A percentile compares a stretch with the other conserved stretches of the same genome.
Conservation (phyloP, 2,113 vertebrate genomes). For the Rhinopomastus cyanomelas region DNA sequence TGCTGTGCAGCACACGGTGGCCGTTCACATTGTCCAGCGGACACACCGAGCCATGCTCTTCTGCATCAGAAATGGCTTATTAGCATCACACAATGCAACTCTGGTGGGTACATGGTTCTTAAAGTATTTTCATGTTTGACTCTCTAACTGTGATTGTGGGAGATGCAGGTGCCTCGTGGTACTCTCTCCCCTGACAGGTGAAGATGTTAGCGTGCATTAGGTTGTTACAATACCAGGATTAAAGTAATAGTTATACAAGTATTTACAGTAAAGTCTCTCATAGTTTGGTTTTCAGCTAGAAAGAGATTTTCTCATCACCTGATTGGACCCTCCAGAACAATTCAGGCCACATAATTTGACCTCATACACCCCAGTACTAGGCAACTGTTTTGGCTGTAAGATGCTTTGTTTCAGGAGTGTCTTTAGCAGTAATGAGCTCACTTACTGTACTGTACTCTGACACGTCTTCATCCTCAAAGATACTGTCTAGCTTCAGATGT, state of each 20-base stretch:
- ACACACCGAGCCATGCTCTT: conserved; percentile 91
- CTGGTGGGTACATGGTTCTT: conserved; percentile 77
- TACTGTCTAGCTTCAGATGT: neutral
- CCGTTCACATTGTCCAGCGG: conserved; percentile 83
- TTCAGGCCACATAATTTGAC: neutral
- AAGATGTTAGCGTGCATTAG: neutral
- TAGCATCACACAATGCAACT: conserved; percentile 72
- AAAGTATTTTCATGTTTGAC: neutral
- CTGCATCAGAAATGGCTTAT: conserved; percentile 78
- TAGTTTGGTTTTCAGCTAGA: neutral
- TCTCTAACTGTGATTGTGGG: neutral
- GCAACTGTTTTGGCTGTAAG: neutral
- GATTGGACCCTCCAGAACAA: neutral
- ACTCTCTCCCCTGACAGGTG: neutral
- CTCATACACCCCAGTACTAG: neutral
- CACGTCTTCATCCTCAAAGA: neutral
- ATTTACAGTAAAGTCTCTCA: neutral
- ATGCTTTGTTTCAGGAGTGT: neutral
- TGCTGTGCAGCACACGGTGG: conserved; percentile 80
- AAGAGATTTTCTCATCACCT: neutral
- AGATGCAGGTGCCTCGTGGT: neutral
- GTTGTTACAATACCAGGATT: neutral
- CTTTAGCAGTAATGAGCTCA: neutral
- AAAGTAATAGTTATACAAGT: neutral
- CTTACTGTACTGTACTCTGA: neutral